Evolutionary conservation across 2,113 vertebrate genomes (phyloP).

Genomic region (Pionites leucogaster): DNA sequence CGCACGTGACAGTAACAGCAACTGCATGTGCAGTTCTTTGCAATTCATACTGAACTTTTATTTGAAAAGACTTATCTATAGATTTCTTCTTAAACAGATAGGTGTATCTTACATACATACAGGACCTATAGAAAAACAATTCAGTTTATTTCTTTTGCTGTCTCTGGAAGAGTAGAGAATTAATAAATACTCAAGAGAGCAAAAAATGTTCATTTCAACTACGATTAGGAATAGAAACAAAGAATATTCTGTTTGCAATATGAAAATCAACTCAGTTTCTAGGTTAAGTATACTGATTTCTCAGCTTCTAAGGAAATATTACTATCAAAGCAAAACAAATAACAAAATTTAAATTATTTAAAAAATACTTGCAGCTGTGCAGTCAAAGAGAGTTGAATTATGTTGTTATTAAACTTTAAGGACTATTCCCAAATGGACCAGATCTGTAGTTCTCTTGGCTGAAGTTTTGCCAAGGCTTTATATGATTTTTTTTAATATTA

Average conservation of each 20-base stretch:
- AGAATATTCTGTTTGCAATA: neutral
- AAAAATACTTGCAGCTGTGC: neutral
- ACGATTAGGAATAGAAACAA: neutral
- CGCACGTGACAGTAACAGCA: neutral
- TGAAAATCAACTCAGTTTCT: neutral
- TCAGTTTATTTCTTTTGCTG: neutral
- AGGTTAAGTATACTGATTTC: neutral
- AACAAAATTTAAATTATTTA: neutral
- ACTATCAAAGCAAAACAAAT: neutral
- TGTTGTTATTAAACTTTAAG: constrained; percentile 3
- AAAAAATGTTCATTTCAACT: neutral
- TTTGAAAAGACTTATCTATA: neutral
- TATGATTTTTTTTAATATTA: neutral
- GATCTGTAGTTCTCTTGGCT: neutral
- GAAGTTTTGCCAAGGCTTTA: neutral
- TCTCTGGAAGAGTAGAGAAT: neutral
- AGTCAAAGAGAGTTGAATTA: constrained; percentile 45
- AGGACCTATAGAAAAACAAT: neutral
- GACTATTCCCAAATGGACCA: neutral
- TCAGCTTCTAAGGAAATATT: neutral
- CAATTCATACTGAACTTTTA: neutral
- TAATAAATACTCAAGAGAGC: neutral
- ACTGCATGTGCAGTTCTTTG: neutral
- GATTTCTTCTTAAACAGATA: neutral
- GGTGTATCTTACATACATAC: neutral